Percentiles rank a stretch among this genome's conserved stretches.
Conservation (phyloP, 2,888 invertebrate genomes). For the Spatulosminthurus flaviceps region DNA sequence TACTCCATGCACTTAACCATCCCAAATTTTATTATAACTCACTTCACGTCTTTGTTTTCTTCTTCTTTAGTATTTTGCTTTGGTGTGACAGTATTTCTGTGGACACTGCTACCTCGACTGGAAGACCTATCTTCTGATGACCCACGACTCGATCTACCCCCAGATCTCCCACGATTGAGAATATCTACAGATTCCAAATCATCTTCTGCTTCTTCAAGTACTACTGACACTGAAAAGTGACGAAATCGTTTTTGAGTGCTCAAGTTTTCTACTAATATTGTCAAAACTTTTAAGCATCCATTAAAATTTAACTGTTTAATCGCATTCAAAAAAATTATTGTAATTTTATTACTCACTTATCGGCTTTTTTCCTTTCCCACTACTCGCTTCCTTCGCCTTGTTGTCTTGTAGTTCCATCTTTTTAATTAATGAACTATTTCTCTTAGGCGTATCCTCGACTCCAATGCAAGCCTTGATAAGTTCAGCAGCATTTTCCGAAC, state of each 20-base stretch:
- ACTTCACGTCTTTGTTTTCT: conserved; percentile 50
- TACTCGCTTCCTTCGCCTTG: conserved; percentile 48
- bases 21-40: conserved; percentile 26
- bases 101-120: conserved; percentile 62
- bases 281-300: no score
- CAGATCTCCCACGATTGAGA: conserved; percentile 53
- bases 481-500: conserved; percentile 73
- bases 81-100: conserved; percentile 49
- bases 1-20: not conserved
- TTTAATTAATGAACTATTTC: conserved; percentile 58
- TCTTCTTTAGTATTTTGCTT: conserved; percentile 56
- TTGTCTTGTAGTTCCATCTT: conserved; percentile 58
- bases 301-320: no score
- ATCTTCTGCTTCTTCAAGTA: conserved; percentile 61
- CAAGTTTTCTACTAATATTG: no score
- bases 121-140: conserved; percentile 63
- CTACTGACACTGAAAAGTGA: conserved; percentile 38
- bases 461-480: conserved; percentile 72
- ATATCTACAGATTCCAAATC: conserved; percentile 59
- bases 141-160: conserved; percentile 58
- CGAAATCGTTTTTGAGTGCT: no score
- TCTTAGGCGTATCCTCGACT: conserved; percentile 66
- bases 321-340: no score
- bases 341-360: conserved; percentile 51
- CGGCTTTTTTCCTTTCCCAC: conserved; percentile 49